phyloP scores from a whole-genome alignment of 2,888 invertebrate genomes.

The Ypsolopha sequella region DNA sequence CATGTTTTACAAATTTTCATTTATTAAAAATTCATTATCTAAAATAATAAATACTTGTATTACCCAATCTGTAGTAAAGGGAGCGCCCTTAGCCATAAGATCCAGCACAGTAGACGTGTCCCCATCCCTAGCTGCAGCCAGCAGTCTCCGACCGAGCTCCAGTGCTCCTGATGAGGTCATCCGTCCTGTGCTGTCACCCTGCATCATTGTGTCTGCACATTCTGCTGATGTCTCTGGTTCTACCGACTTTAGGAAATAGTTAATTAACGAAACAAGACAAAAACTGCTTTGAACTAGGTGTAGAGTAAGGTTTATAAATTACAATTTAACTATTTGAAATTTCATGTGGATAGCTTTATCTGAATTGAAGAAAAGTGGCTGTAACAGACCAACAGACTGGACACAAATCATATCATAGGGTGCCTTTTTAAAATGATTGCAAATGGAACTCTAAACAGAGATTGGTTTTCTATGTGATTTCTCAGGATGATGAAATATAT shows the following conservation, averaged over 20 bases:
- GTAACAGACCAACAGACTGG: no score
- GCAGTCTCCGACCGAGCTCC: constrained; percentile 87
- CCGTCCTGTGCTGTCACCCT: constrained; percentile 7
- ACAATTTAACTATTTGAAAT: no score
- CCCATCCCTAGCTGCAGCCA: constrained; percentile 84
- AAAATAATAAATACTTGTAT: no score
- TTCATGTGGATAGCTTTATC: not conserved
- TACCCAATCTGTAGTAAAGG: constrained; percentile 95
- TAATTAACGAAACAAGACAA: not conserved
- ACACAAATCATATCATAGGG: not conserved
- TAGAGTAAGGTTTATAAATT: no score
- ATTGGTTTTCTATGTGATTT: not conserved
- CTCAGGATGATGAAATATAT: not conserved
- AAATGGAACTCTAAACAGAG: not conserved
- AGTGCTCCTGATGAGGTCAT: constrained; percentile 55
- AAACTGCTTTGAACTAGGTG: no score
- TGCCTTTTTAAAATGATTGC: not conserved
- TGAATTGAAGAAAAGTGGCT: not conserved
- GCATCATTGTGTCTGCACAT: constrained; percentile 2
- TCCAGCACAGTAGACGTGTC: constrained; percentile 81
- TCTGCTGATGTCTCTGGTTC: constrained; percentile 5
- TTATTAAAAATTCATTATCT: no score
- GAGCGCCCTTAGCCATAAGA: constrained; percentile 88
- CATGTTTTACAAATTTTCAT: not conserved
- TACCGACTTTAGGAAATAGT: not conserved